Evolutionary conservation across 2,113 vertebrate species (phyloP).

Genomic region (Nematolebias whitei): DNA sequence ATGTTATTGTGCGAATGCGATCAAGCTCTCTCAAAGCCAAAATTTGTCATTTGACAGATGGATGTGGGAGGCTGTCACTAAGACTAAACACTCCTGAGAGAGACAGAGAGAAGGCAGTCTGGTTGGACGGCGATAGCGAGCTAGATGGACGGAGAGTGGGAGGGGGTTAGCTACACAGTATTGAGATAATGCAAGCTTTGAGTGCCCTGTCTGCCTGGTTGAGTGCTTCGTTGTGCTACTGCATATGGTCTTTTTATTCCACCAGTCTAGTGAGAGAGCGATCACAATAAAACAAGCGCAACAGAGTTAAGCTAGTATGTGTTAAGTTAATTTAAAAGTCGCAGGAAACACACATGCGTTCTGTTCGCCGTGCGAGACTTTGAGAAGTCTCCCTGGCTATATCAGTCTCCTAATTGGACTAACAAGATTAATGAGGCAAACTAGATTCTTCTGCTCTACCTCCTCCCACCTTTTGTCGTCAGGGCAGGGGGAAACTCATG

Average conservation of each 20-base stretch:
- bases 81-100: slow-evolving; percentile 75
- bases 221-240: slow-evolving; percentile 61
- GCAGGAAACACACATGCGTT: not conserved
- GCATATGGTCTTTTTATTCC: slow-evolving; percentile 58
- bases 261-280: slow-evolving; percentile 11
- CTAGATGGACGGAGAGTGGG: slow-evolving; percentile 51
- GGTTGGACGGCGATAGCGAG: slow-evolving; percentile 52
- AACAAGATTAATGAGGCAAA: slow-evolving; percentile 75
- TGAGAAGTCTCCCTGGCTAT: slow-evolving; percentile 52
- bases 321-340: slow-evolving; percentile 57
- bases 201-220: slow-evolving; percentile 68
- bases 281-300: slow-evolving; percentile 5
- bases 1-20: slow-evolving; percentile 40
- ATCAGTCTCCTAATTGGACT: slow-evolving; percentile 74
- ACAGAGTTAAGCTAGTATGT: slow-evolving; percentile 42
- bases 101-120: slow-evolving; percentile 58
- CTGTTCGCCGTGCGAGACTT: slow-evolving; percentile 23
- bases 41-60: slow-evolving; percentile 80
- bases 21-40: slow-evolving; percentile 59
- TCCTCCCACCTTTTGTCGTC: slow-evolving; percentile 38
- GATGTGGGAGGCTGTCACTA: slow-evolving; percentile 79
- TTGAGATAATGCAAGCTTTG: slow-evolving; percentile 71
- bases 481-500: slow-evolving; percentile 6
- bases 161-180: slow-evolving; percentile 65
- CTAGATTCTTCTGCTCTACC: slow-evolving; percentile 60